A percentile compares a stretch with the other conserved stretches of the same genome.
phyloP scores from a whole-genome alignment of 2,113 vertebrate species.

The Tiliqua scincoides region DNA sequence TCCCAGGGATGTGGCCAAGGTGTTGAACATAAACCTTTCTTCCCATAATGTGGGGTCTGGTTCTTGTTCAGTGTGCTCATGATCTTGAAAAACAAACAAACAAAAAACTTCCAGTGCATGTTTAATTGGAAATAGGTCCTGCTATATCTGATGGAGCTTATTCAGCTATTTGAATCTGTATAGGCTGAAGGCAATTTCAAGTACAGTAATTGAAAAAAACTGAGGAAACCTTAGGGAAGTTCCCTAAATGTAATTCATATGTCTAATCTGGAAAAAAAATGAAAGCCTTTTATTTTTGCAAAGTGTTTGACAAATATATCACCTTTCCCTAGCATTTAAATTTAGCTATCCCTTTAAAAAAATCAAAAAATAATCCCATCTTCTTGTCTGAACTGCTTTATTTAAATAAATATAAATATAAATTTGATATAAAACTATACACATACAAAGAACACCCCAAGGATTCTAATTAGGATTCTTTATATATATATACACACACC shows the following conservation, averaged over 20 bases:
- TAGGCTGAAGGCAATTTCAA: background rate
- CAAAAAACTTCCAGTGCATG: background rate
- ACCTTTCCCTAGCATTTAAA: background rate
- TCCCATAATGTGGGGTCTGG: background rate
- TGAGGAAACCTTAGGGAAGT: background rate
- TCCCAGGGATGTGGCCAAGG: background rate
- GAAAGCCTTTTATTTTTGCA: background rate
- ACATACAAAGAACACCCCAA: constrained; percentile 72
- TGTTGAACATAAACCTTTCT: background rate
- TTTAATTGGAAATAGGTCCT: no score
- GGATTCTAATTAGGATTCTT: constrained; percentile 33
- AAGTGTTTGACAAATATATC: no score
- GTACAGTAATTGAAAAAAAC: background rate
- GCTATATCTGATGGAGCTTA: no score
- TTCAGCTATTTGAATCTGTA: background rate
- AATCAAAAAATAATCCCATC: constrained; percentile 18
- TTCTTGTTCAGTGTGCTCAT: background rate
- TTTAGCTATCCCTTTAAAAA: background rate
- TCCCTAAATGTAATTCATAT: background rate
- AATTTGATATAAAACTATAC: constrained; percentile 87
- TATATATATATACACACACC: no score
- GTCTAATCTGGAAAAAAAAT: background rate
- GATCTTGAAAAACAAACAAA: background rate
- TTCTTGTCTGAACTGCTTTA: constrained; percentile 77
- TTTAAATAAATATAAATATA: constrained; percentile 99